phyloP scores from a whole-genome alignment of 2,113 vertebrate species.

The Ursus arctos region DNA sequence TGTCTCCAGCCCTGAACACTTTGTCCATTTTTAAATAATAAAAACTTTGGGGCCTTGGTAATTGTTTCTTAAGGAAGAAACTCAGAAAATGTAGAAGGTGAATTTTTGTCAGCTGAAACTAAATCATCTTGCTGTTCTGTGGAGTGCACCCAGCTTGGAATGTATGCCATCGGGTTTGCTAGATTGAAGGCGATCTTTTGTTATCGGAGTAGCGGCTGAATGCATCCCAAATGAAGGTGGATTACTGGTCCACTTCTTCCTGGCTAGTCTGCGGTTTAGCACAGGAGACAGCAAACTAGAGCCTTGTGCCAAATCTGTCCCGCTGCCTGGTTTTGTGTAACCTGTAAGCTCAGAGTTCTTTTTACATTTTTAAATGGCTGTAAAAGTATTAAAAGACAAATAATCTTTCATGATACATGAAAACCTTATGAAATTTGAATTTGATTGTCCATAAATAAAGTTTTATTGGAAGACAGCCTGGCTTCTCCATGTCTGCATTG shows the following conservation, averaged over 20 bases:
- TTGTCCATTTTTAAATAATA: slow-evolving; percentile 85
- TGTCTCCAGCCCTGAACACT: slow-evolving; percentile 79
- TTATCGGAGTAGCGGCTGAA: neutral
- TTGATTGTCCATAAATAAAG: neutral
- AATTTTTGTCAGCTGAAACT: slow-evolving; percentile 82
- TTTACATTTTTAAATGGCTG: neutral
- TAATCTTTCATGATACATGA: neutral
- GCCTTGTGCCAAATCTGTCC: too few species aligned
- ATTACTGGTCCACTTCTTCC: neutral
- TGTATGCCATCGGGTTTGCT: neutral
- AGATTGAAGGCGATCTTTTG: neutral
- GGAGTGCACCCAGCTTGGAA: neutral
- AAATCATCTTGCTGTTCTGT: slow-evolving; percentile 70
- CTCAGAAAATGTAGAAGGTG: slow-evolving; percentile 84
- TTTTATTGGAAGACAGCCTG: neutral
- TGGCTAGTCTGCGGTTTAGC: neutral
- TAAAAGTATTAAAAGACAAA: neutral
- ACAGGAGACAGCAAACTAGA: neutral
- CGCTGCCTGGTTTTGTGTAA: neutral
- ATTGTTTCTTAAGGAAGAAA: slow-evolving; percentile 84
- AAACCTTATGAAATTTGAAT: neutral
- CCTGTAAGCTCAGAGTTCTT: neutral
- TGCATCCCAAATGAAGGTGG: neutral
- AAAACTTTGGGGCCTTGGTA: slow-evolving; percentile 84
- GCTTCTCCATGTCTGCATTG: accelerated